Conservation (phyloP, 2,797 vertebrate genomes). For the Merluccius polli region DNA sequence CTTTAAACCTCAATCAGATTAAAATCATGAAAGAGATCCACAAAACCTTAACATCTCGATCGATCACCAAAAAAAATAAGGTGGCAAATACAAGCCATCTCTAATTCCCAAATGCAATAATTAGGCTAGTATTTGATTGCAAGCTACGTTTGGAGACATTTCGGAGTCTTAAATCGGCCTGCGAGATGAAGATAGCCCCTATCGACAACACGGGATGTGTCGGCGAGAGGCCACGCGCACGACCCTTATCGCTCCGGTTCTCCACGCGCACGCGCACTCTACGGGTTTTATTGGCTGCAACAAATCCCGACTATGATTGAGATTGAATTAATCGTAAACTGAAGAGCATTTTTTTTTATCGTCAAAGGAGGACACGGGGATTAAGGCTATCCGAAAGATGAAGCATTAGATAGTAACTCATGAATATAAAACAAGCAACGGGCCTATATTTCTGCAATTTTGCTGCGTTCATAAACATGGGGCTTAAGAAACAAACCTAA, state of each 20-base stretch:
- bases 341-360: slow-evolving; percentile 73
- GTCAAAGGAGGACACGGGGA: slow-evolving; percentile 56
- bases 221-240: slow-evolving; percentile 6
- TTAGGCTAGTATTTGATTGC: slow-evolving; percentile 66
- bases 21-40: background rate
- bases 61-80: background rate
- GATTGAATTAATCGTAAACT: slow-evolving; percentile 84
- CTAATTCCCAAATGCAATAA: slow-evolving; percentile 24
- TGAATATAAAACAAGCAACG: slow-evolving; percentile 62
- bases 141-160: slow-evolving; percentile 75
- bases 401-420: slow-evolving; percentile 53
- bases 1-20: background rate
- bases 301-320: slow-evolving; percentile 74
- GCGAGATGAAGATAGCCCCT: slow-evolving; percentile 75
- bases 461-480: slow-evolving; percentile 44
- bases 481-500: background rate
- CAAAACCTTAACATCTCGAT: background rate
- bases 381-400: slow-evolving; percentile 59
- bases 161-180: slow-evolving; percentile 68
- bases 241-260: slow-evolving; percentile 61
- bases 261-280: slow-evolving; percentile 33
- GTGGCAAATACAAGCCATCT: slow-evolving; percentile 41
- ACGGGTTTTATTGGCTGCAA: slow-evolving; percentile 76
- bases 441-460: slow-evolving; percentile 45
- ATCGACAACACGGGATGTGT: slow-evolving; percentile 62